phyloP scores from a whole-genome alignment of 2,113 vertebrate genomes.

The Corydoras maculifer region DNA sequence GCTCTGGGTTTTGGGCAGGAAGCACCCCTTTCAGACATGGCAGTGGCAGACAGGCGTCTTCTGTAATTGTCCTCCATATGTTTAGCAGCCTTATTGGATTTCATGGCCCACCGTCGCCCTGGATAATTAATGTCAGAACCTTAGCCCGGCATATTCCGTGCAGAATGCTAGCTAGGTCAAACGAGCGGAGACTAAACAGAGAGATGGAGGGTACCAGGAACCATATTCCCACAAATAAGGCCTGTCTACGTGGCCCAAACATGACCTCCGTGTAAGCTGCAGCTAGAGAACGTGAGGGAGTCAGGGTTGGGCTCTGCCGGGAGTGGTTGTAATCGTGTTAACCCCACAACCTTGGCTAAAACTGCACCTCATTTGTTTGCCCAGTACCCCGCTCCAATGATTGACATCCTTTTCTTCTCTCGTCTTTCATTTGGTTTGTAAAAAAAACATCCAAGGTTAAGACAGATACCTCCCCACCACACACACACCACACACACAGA shows the following conservation, averaged over 20 bases:
- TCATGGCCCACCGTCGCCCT: constrained; percentile 36
- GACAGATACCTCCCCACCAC: neutral
- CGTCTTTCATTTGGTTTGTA: constrained; percentile 4
- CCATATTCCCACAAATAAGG: constrained; percentile 21
- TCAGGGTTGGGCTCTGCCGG: constrained; percentile 27
- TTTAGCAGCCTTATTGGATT: constrained; percentile 43
- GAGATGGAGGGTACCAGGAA: constrained; percentile 22
- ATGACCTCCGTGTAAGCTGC: constrained; percentile 14
- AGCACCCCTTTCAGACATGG: constrained; percentile 39
- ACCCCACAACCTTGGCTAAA: constrained; percentile 36
- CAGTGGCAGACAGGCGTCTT: constrained; percentile 41
- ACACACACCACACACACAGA: too few species aligned
- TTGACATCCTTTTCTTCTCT: constrained; percentile 21
- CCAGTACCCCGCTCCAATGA: constrained; percentile 33
- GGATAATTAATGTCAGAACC: constrained; percentile 46
- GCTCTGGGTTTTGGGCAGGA: constrained; percentile 44
- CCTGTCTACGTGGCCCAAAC: constrained; percentile 17
- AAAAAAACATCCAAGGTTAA: constrained; percentile 4
- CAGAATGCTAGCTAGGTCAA: neutral
- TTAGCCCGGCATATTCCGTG: constrained; percentile 22
- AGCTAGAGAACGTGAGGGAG: constrained; percentile 1
- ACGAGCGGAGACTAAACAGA: constrained; percentile 41
- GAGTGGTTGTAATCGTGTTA: constrained; percentile 43
- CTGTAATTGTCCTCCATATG: constrained; percentile 37
- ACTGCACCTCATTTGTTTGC: constrained; percentile 42